Conservation (phyloP, 1,140 invertebrate genomes). For the Psix sp. region DNA sequence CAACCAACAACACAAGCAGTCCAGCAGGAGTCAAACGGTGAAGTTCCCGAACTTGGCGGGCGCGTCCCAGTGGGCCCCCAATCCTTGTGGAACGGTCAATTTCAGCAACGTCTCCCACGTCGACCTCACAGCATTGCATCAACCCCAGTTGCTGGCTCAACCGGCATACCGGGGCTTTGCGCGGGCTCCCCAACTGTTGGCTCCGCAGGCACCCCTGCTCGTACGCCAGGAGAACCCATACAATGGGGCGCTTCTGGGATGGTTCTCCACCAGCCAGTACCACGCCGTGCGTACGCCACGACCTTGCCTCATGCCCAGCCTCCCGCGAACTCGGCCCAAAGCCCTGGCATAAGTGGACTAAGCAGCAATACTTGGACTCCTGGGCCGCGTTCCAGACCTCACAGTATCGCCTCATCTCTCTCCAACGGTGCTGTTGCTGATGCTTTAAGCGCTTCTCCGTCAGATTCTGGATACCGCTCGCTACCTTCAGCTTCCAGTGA, state of each 20-base stretch:
- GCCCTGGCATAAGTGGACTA: constrained; percentile 61
- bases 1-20: constrained; percentile 10
- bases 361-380: constrained; percentile 72
- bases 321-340: constrained; percentile 72
- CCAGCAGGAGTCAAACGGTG: constrained; percentile 11
- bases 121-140: constrained; percentile 75
- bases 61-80: constrained; percentile 70
- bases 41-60: constrained; percentile 29
- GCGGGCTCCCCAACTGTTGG: constrained; percentile 44
- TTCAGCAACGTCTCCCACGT: constrained; percentile 67
- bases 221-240: constrained; percentile 67
- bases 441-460: constrained; percentile 71
- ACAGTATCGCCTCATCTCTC: constrained; percentile 70
- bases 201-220: constrained; percentile 59
- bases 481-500: constrained; percentile 80
- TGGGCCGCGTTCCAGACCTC: constrained; percentile 66
- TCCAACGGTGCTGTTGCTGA: constrained; percentile 27
- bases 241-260: constrained; percentile 70
- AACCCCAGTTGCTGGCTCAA: constrained; percentile 64
- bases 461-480: constrained; percentile 78
- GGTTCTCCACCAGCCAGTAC: constrained; percentile 72
- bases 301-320: constrained; percentile 75
- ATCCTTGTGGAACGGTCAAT: constrained; percentile 74
- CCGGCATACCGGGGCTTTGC: constrained; percentile 23
- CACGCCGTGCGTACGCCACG: constrained; percentile 70